Evolutionary conservation across 2,797 vertebrate genomes (phyloP).

Genomic region (Pangasius krempfi): DNA sequence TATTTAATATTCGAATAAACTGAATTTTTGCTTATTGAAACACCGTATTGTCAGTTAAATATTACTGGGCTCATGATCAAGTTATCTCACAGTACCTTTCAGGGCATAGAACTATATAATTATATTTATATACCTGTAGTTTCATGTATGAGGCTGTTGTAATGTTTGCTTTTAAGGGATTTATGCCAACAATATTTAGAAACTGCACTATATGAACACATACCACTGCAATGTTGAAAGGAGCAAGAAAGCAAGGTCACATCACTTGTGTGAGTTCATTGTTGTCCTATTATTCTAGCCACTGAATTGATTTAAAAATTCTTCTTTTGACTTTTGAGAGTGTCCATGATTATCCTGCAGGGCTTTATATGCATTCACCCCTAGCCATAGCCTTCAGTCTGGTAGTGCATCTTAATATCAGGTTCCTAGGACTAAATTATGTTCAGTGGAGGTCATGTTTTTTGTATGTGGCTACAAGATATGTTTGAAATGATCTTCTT

Average conservation of each 20-base stretch:
- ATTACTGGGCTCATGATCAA: neutral
- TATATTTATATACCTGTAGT: neutral
- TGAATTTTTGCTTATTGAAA: neutral
- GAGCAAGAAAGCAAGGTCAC: conserved; percentile 14
- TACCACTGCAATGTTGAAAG: neutral
- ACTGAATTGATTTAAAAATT: conserved; percentile 15
- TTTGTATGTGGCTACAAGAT: neutral
- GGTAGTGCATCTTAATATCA: neutral
- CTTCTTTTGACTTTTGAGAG: neutral
- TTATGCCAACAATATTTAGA: neutral
- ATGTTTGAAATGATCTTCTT: neutral
- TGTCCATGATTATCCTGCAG: neutral
- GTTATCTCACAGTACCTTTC: too few species aligned
- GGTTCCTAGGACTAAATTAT: neutral
- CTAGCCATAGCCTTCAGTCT: neutral
- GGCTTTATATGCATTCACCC: neutral
- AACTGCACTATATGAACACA: neutral
- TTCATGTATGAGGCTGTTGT: neutral
- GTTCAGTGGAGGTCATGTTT: neutral
- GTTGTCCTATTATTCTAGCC: neutral
- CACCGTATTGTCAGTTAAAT: neutral
- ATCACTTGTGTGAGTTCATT: neutral
- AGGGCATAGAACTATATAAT: neutral
- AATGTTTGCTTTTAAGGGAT: neutral
- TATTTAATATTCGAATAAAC: neutral